Evolutionary conservation across 2,888 invertebrate species (phyloP).

Genomic region (Adineta ricciae): DNA sequence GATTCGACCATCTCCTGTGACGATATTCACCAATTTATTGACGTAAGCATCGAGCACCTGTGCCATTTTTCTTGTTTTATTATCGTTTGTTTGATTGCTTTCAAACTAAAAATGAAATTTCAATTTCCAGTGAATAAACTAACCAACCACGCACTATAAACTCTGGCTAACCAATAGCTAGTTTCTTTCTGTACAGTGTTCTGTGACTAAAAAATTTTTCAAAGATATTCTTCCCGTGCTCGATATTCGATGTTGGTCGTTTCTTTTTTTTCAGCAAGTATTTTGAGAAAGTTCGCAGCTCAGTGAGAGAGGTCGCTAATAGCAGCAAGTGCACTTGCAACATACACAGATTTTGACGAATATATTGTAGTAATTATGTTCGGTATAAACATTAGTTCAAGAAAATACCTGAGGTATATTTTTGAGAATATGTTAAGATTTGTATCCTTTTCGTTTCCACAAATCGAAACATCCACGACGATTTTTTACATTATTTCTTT

Average conservation of each 20-base stretch:
- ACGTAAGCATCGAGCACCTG: background rate
- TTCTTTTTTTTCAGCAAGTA: background rate
- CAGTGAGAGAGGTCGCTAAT: background rate
- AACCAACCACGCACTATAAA: background rate
- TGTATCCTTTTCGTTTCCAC: background rate
- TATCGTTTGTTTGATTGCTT: background rate
- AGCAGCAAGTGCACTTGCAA: no score
- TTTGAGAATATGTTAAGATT: background rate
- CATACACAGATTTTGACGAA: no score
- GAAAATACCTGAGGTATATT: no score
- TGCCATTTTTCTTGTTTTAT: background rate
- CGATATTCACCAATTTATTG: slow-evolving; percentile 23
- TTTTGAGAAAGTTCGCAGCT: background rate
- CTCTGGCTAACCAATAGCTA: background rate
- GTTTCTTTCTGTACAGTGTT: background rate
- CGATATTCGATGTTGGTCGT: background rate
- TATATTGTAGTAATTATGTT: no score
- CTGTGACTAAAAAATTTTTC: background rate
- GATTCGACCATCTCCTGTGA: slow-evolving; percentile 31
- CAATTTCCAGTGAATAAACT: background rate
- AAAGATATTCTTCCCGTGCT: background rate
- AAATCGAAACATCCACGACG: background rate
- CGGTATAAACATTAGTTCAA: no score
- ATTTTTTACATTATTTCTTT: background rate
- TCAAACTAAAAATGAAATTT: background rate